These are phyloP conservation scores for Azorinus chamasolen DNA, from an alignment of 2,888 invertebrate species.

Conservation along the genomic window DNA sequence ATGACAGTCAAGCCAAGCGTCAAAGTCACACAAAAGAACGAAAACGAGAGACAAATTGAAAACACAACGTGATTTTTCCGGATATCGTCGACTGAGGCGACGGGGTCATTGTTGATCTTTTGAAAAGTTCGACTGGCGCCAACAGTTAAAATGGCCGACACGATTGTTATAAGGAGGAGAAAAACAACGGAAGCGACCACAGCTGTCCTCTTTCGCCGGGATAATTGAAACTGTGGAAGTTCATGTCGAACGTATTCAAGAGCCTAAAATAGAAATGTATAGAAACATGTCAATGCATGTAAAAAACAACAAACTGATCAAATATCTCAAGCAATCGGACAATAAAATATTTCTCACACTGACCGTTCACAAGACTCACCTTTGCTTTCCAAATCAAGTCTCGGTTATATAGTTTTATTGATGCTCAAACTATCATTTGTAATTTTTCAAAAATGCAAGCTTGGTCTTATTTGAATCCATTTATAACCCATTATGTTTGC, in stretches of 20 bases:
- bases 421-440: no score
- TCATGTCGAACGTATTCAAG: conserved; percentile 62
- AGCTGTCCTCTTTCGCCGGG: conserved; percentile 61
- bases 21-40: conserved; percentile 70
- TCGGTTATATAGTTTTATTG: no score
- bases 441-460: no score
- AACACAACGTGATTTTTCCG: conserved; percentile 66
- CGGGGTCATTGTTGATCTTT: conserved; percentile 56
- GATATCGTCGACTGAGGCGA: conserved; percentile 46
- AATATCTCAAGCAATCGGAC: no score
- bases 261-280: conserved; percentile 57
- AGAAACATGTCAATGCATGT: conserved; percentile 66
- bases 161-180: conserved; percentile 61
- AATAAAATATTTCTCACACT: no score
- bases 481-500: no score
- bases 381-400: no score
- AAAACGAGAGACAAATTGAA: conserved; percentile 69
- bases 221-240: conserved; percentile 59
- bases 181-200: conserved; percentile 64
- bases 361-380: no score
- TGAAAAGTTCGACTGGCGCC: conserved; percentile 68
- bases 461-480: no score
- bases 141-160: conserved; percentile 66
- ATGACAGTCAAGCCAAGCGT: conserved; percentile 65
- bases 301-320: no score